Conservation (phyloP, 2,113 vertebrate genomes). For the Sceloporus undulatus region DNA sequence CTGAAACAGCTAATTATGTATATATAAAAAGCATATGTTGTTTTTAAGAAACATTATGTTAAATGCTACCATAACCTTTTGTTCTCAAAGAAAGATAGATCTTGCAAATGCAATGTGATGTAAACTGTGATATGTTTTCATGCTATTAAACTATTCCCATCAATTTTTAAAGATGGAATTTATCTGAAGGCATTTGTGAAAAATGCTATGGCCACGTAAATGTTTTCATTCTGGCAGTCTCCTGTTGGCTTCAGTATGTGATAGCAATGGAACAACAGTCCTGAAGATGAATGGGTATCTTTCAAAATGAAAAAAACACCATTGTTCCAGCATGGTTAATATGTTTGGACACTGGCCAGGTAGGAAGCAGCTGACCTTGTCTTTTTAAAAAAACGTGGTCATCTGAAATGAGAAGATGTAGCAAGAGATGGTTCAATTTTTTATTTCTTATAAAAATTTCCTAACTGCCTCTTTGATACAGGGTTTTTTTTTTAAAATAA, state of each 20-base stretch:
- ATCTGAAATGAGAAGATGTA: neutral
- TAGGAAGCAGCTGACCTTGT: neutral
- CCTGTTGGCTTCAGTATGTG: neutral
- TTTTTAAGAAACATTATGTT: constrained; percentile 27
- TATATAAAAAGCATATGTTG: constrained; percentile 19
- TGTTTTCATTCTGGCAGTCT: constrained; percentile 3
- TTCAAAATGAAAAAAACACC: neutral
- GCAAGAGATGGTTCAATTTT: neutral
- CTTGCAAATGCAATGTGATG: constrained; percentile 11
- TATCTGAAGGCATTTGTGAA: constrained; percentile 20
- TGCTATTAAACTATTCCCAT: constrained; percentile 12
- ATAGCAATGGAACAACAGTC: neutral
- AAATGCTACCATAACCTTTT: constrained; percentile 36
- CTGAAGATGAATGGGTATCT: neutral
- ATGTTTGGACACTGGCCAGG: neutral
- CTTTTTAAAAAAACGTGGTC: neutral
- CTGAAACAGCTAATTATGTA: constrained; percentile 23
- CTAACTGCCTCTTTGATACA: neutral
- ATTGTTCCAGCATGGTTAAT: neutral
- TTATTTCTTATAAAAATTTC: neutral
- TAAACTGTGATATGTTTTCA: constrained; percentile 25
- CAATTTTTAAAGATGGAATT: constrained; percentile 14
- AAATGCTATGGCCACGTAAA: neutral
- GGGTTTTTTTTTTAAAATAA: neutral
- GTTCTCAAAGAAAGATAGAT: constrained; percentile 41